phyloP scores from a whole-genome alignment of 2,888 invertebrate species.

The Acleris cristana region DNA sequence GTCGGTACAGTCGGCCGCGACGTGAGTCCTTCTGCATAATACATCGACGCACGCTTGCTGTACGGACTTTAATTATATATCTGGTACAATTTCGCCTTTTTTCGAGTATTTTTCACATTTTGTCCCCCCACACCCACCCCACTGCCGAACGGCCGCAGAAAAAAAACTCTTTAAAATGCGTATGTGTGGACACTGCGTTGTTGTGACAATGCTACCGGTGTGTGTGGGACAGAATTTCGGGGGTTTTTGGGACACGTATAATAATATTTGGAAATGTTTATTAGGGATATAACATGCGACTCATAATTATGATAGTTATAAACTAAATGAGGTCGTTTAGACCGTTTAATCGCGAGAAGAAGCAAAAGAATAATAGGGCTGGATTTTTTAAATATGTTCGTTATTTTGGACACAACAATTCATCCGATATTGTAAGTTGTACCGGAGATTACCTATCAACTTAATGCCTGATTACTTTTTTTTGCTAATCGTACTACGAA shows the following conservation, averaged over 20 bases:
- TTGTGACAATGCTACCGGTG: constrained; percentile 45
- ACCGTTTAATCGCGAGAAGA: too few species aligned
- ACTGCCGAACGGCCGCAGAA: constrained; percentile 74
- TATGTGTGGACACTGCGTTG: constrained; percentile 59
- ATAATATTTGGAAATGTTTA: too few species aligned
- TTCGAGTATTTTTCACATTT: constrained; percentile 85
- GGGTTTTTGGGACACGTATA: constrained; percentile 7
- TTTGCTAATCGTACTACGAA: too few species aligned
- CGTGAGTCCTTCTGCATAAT: constrained; percentile 75
- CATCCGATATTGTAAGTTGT: too few species aligned
- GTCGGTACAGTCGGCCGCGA: constrained; percentile 58
- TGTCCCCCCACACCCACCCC: constrained; percentile 65
- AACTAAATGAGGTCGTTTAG: too few species aligned
- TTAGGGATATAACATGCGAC: too few species aligned
- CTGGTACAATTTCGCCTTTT: constrained; percentile 84
- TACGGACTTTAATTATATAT: constrained; percentile 84
- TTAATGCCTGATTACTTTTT: too few species aligned
- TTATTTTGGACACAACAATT: too few species aligned
- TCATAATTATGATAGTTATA: too few species aligned
- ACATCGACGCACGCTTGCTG: constrained; percentile 77
- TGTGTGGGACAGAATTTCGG: constrained; percentile 37
- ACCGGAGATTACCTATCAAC: too few species aligned
- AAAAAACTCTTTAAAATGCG: constrained; percentile 61
- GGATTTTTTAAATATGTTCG: too few species aligned
- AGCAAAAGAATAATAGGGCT: too few species aligned